phyloP scores from a whole-genome alignment of 2,888 invertebrate species.

The Heliconius erato region DNA sequence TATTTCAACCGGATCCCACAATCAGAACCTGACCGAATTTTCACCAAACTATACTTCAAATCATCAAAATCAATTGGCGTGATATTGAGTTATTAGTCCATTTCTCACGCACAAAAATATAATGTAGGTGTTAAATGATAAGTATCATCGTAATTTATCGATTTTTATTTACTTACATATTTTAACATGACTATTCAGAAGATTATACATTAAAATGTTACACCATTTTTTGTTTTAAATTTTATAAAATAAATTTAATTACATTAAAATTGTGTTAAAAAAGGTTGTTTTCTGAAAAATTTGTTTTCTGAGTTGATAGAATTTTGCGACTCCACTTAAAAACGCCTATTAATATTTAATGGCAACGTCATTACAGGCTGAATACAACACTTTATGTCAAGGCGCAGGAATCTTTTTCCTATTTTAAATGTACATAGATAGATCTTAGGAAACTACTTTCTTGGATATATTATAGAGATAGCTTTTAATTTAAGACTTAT shows the following conservation, averaged over 20 bases:
- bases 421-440: slow-evolving; percentile 25
- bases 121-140: slow-evolving; percentile 28
- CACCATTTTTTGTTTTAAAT: not conserved
- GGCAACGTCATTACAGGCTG: slow-evolving; percentile 35
- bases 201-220: not conserved
- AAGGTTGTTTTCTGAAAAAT: too few species aligned
- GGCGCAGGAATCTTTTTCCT: slow-evolving; percentile 23
- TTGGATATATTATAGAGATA: slow-evolving; percentile 14
- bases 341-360: slow-evolving; percentile 37
- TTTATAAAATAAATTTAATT: too few species aligned
- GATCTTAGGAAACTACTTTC: not conserved
- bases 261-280: too few species aligned
- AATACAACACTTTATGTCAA: slow-evolving; percentile 31
- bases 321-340: not conserved
- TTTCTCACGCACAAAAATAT: too few species aligned
- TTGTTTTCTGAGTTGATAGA: too few species aligned
- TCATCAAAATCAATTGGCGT: too few species aligned
- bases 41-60: too few species aligned
- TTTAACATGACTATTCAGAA: not conserved
- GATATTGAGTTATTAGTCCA: too few species aligned
- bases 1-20: too few species aligned
- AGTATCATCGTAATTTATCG: slow-evolving; percentile 25
- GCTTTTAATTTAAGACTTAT: not conserved
- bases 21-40: too few species aligned
- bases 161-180: slow-evolving; percentile 12